phyloP scores from a whole-genome alignment of 2,113 vertebrate species.

The Centrocercus urophasianus region DNA sequence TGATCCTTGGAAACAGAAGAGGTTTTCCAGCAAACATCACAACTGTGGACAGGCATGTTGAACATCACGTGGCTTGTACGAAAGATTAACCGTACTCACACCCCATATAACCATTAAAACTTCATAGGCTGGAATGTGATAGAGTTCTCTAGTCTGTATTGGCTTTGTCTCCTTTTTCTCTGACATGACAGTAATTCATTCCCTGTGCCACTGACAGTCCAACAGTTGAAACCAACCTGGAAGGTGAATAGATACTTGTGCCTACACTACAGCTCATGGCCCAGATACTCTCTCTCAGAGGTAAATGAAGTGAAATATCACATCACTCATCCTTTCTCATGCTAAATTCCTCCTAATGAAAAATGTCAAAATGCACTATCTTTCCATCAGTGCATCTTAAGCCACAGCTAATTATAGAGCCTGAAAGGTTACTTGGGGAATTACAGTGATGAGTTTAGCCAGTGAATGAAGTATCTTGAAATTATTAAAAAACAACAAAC shows the following conservation, averaged over 20 bases:
- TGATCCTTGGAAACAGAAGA: not conserved
- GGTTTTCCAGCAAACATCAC: not conserved
- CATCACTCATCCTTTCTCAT: not conserved
- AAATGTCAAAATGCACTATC: not conserved
- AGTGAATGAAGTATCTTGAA: not conserved
- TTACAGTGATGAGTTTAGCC: not conserved
- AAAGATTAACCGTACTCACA: not conserved
- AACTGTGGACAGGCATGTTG: rapidly evolving
- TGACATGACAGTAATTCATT: rapidly evolving
- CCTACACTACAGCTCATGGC: not conserved
- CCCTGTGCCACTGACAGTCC: not conserved
- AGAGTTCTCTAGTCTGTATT: not conserved
- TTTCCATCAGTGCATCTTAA: not conserved
- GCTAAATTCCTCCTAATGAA: not conserved
- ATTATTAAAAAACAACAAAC: not conserved
- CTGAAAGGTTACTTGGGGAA: not conserved
- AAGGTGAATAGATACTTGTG: not conserved
- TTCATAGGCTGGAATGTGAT: not conserved
- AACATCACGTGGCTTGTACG: not conserved
- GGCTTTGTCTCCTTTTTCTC: not conserved
- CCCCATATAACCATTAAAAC: not conserved
- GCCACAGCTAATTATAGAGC: not conserved
- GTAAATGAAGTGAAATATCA: not conserved
- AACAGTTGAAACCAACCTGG: not conserved
- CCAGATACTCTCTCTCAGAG: not conserved